Conservation (phyloP, 2,113 vertebrate genomes). For the Pseudonaja textilis region DNA sequence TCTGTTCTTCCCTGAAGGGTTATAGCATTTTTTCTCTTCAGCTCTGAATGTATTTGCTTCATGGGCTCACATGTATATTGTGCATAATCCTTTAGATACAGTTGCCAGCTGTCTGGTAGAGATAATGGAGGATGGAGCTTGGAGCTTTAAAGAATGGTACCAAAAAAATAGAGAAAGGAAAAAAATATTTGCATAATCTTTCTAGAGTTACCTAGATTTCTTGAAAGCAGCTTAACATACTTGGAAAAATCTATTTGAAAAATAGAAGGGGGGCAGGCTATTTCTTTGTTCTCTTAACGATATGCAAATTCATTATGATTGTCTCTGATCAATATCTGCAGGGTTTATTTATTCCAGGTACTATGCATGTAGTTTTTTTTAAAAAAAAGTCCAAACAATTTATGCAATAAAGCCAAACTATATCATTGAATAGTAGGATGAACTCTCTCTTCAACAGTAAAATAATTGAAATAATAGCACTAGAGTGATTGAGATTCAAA, state of each 20-base stretch:
- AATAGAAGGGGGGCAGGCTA: constrained; percentile 52
- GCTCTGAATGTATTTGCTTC: constrained; percentile 52
- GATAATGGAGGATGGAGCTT: constrained; percentile 83
- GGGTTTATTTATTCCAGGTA: constrained; percentile 34
- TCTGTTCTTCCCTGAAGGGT: constrained; percentile 52
- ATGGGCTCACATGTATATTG: constrained; percentile 54
- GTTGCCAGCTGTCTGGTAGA: constrained; percentile 90
- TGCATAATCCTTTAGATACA: constrained; percentile 91
- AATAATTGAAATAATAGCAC: not conserved
- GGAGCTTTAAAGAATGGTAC: constrained; percentile 60
- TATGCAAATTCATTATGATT: constrained; percentile 46
- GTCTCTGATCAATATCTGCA: constrained; percentile 24
- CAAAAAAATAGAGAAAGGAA: constrained; percentile 59
- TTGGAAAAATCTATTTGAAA: constrained; percentile 71
- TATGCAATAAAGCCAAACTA: not conserved
- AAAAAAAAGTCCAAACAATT: constrained; percentile 25
- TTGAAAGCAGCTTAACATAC: constrained; percentile 71
- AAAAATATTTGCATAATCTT: constrained; percentile 77
- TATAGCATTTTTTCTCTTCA: constrained; percentile 55
- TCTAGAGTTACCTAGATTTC: constrained; percentile 66
- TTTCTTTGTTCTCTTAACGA: constrained; percentile 30
- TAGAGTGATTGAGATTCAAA: not conserved
- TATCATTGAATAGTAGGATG: not conserved
- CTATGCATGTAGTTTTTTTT: constrained; percentile 11
- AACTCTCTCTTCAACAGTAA: not conserved